A percentile compares a stretch with the other conserved stretches of the same genome.
Evolutionary conservation across 2,113 vertebrate species (phyloP).

Genomic region (Emberiza fucata): DNA sequence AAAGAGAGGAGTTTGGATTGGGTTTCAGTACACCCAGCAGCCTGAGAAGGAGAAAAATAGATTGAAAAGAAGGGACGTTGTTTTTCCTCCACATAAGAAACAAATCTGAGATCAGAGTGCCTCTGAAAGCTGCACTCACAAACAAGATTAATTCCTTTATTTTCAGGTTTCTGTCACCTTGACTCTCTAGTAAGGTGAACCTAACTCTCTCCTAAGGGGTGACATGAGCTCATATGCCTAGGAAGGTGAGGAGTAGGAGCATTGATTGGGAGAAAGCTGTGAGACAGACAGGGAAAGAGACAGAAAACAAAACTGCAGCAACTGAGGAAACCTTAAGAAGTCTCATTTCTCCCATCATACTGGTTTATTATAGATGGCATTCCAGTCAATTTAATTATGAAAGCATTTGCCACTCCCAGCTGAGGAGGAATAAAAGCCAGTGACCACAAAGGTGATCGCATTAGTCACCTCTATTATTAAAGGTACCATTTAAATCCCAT

Average conservation of each 20-base stretch:
- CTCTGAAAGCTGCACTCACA: neutral
- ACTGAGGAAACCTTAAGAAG: neutral
- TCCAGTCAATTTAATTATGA: neutral
- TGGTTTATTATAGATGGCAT: neutral
- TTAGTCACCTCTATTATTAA: neutral
- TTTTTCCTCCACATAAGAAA: neutral
- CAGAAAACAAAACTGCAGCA: neutral
- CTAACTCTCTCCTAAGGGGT: neutral
- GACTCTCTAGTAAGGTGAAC: neutral
- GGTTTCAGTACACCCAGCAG: neutral
- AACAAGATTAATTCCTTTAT: neutral
- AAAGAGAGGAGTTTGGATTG: neutral
- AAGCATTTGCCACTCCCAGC: neutral
- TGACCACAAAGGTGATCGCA: neutral
- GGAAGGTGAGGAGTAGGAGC: neutral
- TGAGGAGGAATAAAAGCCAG: neutral
- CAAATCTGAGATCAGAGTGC: neutral
- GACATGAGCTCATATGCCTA: neutral
- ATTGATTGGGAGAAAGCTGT: neutral
- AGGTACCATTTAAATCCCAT: neutral
- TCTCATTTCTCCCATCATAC: neutral
- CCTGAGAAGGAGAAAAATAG: neutral
- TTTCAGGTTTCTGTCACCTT: neutral
- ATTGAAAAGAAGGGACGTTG: neutral
- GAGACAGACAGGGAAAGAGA: neutral